Percentiles rank a stretch among this genome's conserved stretches.
phyloP scores from a whole-genome alignment of 30 jellyfish, hydroid and myxozoan genomes.

The Morbakka virulenta region DNA sequence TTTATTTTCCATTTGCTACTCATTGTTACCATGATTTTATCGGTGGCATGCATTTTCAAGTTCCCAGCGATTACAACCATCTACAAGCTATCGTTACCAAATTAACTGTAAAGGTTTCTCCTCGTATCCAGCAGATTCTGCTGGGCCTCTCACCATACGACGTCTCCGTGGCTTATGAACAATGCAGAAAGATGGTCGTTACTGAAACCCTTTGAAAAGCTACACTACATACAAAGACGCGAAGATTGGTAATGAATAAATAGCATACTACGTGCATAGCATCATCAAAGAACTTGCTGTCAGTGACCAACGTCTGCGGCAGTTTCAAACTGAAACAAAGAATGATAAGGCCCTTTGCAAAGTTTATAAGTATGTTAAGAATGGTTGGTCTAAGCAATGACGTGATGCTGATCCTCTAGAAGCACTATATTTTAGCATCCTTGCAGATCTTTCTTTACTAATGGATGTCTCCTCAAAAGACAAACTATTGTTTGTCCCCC shows the following conservation, averaged over 20 bases:
- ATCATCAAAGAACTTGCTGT: too few relatives aligned
- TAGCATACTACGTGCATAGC: neutral
- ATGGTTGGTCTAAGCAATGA: slow-evolving; percentile 10
- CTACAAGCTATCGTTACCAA: too few relatives aligned
- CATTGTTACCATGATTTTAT: too few relatives aligned
- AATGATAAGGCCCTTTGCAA: too few relatives aligned
- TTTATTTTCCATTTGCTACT: too few relatives aligned
- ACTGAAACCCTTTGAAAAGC: slow-evolving; percentile 61
- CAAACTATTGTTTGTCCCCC: slow-evolving; percentile 11
- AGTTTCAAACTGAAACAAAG: too few relatives aligned
- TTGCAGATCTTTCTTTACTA: slow-evolving; percentile 5
- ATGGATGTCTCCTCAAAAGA: slow-evolving; percentile 14
- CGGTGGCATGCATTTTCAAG: too few relatives aligned
- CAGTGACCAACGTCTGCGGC: too few relatives aligned
- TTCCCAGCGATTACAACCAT: too few relatives aligned
- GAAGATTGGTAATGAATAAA: slow-evolving; percentile 10
- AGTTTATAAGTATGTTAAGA: too few relatives aligned
- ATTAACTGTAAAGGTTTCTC: slow-evolving; percentile 9
- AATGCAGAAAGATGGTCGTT: slow-evolving; percentile 2
- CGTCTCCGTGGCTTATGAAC: neutral
- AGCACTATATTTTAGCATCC: slow-evolving; percentile 15
- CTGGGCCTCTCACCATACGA: slow-evolving; percentile 19
- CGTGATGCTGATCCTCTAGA: neutral
- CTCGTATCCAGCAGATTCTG: slow-evolving; percentile 28
- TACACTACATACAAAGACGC: too few relatives aligned